Evolutionary conservation across 64 coral and sea anemone genomes (phyloP).

Genomic region (Catalaphyllia jardinei): DNA sequence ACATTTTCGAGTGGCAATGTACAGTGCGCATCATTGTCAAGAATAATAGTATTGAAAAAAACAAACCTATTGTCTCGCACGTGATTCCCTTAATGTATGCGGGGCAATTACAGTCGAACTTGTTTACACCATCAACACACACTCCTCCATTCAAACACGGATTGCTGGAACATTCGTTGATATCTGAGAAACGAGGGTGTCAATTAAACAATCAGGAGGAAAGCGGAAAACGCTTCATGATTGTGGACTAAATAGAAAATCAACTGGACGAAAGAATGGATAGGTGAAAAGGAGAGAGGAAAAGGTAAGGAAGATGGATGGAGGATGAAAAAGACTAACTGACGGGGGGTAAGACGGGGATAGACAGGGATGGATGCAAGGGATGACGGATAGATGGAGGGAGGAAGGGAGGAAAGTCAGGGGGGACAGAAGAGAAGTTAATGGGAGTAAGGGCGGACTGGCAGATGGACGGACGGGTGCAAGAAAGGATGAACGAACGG

Average conservation of each 20-base stretch:
- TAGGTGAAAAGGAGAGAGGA: no score
- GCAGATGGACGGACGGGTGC: not conserved
- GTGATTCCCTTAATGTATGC: not conserved
- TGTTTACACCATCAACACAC: conserved; percentile 14
- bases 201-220: not conserved
- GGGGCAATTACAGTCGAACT: not conserved
- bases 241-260: not conserved
- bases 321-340: not conserved
- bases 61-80: conserved; percentile 28
- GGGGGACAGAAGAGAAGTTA: no score
- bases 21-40: no score
- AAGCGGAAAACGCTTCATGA: not conserved
- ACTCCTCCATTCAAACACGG: conserved; percentile 36
- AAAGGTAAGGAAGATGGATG: no score
- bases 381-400: not conserved
- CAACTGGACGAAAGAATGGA: not conserved
- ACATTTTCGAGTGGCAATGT: no score
- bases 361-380: not conserved
- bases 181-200: not conserved
- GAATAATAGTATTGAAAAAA: not conserved
- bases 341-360: not conserved
- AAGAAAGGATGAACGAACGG: not conserved
- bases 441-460: no score
- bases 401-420: not conserved
- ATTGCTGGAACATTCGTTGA: conserved; percentile 17